Evolutionary conservation across 1,140 invertebrate species (phyloP), one percentile per base, ranked within the genome.

Genomic region (Pissodes strobi): DNA sequence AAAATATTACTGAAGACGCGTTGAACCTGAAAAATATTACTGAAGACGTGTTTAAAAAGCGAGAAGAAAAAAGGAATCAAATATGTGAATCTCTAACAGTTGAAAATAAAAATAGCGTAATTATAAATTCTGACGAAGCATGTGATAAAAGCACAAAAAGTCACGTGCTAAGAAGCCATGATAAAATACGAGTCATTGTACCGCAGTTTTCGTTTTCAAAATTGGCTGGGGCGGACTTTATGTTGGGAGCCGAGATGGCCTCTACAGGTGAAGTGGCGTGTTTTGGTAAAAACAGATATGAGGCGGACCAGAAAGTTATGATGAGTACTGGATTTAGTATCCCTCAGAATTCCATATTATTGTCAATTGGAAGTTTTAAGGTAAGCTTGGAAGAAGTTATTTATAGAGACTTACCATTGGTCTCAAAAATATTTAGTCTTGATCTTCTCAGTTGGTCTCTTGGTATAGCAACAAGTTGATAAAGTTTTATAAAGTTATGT

Each of bases 201-300:
- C 95, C 98, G 0, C 95, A 99, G 68, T 99, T 99, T 80, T 99
- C 97, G 1, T 99, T 99, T 78, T 97, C 96, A 2, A 85, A 97
- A 66, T 82, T 99, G 18, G 90, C 94, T 52, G 95, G 94, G 8
- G 97, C 97, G 37, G 97, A 99, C 83, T 96, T 99, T 0, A 93
- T 93, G 77, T 82, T 99, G 58, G 98, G 98, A 0, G 97, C 99
- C 0, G 97, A 99, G 84, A 99, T 99, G 98, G 93, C 96, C 10
- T 99, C 97, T 1, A 99, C 97, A 1, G 98, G 98, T 27, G 97
- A 99, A 84, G 98, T 99, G 2, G 98, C 96, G 25, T 27, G 25
- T 27, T 27, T 27, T 27, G 25, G 25, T 5, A 9, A 27, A 3
- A 27, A 27, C 25, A 3, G 25, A 9, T 27, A 27, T 27, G 25